Percentiles rank a stretch among this genome's conserved stretches.
Evolutionary conservation across 2,113 vertebrate species (phyloP).

Genomic region (Trogon melanurus): DNA sequence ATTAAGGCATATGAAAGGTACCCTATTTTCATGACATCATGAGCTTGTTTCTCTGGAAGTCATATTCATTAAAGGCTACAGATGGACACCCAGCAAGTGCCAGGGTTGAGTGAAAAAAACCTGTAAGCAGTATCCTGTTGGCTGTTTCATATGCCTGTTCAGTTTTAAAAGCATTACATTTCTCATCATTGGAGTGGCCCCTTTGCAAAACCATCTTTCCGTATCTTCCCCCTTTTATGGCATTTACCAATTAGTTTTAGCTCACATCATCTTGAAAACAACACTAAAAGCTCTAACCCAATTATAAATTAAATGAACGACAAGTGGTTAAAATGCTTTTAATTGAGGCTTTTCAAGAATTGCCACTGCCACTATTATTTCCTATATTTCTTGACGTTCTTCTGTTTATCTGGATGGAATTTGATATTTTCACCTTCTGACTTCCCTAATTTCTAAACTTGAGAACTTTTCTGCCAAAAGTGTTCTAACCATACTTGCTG

Average conservation of each 20-base stretch:
- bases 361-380: neutral
- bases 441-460: neutral
- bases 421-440: neutral
- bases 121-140: neutral
- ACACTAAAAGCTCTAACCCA: neutral
- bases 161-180: neutral
- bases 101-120: neutral
- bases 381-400: neutral
- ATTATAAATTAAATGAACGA: neutral
- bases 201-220: neutral
- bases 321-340: neutral
- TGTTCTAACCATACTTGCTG: neutral
- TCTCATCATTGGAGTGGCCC: accelerated
- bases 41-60: neutral
- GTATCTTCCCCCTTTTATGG: neutral
- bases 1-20: neutral
- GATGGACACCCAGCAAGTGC: neutral
- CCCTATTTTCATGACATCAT: neutral
- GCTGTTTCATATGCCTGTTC: neutral
- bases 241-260: neutral
- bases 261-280: neutral
- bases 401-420: neutral
- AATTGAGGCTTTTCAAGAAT: neutral
- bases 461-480: neutral
- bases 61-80: neutral